These are phyloP conservation scores for Halocynthia roretzi DNA, from an alignment of 23 tunicate genomes.

Conservation along the genomic window DNA sequence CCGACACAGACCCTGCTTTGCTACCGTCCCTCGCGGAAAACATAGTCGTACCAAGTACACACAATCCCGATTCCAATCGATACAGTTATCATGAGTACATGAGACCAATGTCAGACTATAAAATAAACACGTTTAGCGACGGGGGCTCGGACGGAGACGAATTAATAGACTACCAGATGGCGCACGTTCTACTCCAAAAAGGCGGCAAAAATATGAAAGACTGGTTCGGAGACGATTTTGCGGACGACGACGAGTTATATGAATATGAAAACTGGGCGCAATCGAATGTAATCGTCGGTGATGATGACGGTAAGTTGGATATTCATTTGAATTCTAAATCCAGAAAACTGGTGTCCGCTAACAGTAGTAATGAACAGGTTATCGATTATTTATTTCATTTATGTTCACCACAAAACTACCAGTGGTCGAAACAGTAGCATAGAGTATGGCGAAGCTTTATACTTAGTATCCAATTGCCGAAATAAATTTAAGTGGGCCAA, in stretches of 20 bases:
- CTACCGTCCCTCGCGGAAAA: constrained; percentile 24
- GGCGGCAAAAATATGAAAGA: not conserved
- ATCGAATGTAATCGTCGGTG: constrained; percentile 53
- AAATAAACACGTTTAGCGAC: constrained; percentile 26
- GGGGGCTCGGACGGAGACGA: constrained; percentile 43
- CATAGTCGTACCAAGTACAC: not conserved
- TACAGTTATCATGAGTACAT: not conserved
- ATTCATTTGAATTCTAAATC: no score
- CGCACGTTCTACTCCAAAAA: constrained; percentile 16
- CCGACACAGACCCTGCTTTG: not conserved
- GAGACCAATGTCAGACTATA: not conserved
- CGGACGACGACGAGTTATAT: constrained; percentile 2
- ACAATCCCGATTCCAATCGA: not conserved
- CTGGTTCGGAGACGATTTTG: constrained; percentile 6
- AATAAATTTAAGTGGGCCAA: not conserved
- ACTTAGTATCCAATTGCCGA: not conserved
- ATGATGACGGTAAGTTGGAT: constrained; percentile 42
- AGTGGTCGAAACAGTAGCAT: no score
- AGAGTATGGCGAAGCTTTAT: no score
- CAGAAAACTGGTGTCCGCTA: no score
- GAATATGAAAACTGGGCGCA: constrained; percentile 24
- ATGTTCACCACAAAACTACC: no score
- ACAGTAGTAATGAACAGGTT: no score
- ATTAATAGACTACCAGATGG: constrained; percentile 34
- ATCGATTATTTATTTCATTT: no score